A percentile compares a stretch with the other conserved stretches of the same genome.
Evolutionary conservation across 2,888 invertebrate genomes (phyloP).

Genomic region (Gastracanthus pulcherrimus): DNA sequence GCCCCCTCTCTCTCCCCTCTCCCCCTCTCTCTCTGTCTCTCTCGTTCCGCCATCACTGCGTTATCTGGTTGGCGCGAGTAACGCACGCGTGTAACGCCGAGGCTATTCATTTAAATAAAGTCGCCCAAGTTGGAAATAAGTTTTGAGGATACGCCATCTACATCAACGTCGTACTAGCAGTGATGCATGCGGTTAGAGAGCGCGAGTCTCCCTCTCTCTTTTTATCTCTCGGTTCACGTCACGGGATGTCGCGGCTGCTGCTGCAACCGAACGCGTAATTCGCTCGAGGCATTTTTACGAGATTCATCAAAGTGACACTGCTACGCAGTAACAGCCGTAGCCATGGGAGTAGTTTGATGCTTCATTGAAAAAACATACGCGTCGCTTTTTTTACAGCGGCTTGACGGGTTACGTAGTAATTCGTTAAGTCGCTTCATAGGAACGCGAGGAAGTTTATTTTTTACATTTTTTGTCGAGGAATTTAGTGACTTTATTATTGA

Average conservation of each 20-base stretch:
- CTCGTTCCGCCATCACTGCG: neutral
- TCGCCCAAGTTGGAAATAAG: constrained; percentile 53
- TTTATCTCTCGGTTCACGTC: neutral
- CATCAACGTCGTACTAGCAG: constrained; percentile 49
- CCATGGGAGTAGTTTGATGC: neutral
- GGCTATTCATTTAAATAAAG: constrained; percentile 57
- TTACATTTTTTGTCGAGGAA: neutral
- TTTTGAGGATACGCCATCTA: constrained; percentile 55
- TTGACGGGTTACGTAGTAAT: neutral
- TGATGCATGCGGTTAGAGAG: constrained; percentile 30
- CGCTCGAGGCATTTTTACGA: neutral
- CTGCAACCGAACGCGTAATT: constrained; percentile 7
- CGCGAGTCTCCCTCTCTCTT: neutral
- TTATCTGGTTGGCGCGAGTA: constrained; percentile 32
- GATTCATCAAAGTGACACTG: constrained; percentile 28
- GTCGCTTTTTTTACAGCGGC: neutral
- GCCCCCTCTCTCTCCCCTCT: no score
- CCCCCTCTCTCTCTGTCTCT: neutral
- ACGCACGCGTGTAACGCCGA: neutral
- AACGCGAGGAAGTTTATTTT: neutral
- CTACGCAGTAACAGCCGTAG: neutral
- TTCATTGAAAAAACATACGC: constrained; percentile 23
- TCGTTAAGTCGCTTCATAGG: neutral
- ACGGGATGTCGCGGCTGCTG: neutral
- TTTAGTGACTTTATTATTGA: neutral